Conservation (phyloP, 2,797 vertebrate genomes). For the Vipera latastei region DNA sequence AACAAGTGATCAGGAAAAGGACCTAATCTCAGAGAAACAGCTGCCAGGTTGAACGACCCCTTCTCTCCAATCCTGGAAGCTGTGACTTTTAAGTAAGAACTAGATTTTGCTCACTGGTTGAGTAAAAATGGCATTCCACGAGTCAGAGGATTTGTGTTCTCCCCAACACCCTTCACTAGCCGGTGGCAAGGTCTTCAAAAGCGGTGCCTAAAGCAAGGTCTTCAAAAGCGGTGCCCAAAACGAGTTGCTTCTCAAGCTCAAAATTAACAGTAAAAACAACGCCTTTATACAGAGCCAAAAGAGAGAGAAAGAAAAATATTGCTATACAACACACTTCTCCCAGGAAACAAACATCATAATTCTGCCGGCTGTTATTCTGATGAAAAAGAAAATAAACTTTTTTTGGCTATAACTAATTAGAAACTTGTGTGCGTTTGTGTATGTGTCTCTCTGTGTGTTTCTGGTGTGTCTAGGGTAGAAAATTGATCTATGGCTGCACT, state of each 20-base stretch:
- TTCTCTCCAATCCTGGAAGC: background rate
- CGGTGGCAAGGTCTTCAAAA: constrained; percentile 26
- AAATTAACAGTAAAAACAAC: background rate
- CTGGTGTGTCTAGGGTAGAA: background rate
- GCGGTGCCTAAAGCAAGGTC: background rate
- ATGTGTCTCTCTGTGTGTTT: background rate
- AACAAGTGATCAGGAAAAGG: constrained; percentile 24
- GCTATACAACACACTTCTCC: constrained; percentile 46
- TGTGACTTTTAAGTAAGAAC: background rate
- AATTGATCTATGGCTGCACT: constrained; percentile 15
- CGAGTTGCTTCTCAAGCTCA: background rate
- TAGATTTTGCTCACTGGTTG: constrained; percentile 2
- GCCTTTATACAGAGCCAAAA: background rate
- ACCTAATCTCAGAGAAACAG: constrained; percentile 53
- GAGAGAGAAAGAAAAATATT: constrained; percentile 24
- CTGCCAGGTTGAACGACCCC: too few relatives aligned
- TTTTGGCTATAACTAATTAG: constrained; percentile 56
- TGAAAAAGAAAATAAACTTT: constrained; percentile 49
- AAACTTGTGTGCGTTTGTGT: background rate
- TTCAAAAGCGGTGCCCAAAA: constrained; percentile 17
- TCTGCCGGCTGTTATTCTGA: constrained; percentile 33
- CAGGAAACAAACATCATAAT: constrained; percentile 45
- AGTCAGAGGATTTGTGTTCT: background rate
- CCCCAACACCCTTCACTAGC: constrained; percentile 49
- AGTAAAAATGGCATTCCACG: background rate